These are phyloP conservation scores for Salpingus planirostris DNA, from an alignment of 2,888 invertebrate genomes.

Conservation along the genomic window DNA sequence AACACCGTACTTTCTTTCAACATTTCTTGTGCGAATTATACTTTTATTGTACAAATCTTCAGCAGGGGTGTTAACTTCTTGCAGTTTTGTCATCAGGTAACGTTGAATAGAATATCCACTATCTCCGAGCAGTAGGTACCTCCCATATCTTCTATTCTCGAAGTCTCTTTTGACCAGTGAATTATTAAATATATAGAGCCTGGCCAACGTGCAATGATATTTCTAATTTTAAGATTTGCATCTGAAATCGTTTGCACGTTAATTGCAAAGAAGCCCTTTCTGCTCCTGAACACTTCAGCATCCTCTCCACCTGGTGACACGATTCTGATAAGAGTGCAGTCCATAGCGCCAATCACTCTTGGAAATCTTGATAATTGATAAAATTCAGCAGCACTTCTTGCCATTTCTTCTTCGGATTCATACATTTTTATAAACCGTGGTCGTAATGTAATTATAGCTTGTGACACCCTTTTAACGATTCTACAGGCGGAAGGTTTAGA, in stretches of 20 bases:
- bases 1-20: too few species aligned
- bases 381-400: slow-evolving; percentile 1
- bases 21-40: slow-evolving; percentile 3
- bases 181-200: slow-evolving; percentile 28
- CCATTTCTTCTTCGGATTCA: slow-evolving; percentile 1
- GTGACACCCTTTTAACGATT: slow-evolving; percentile 2
- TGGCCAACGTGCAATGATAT: slow-evolving; percentile 22
- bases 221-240: slow-evolving; percentile 10
- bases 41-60: slow-evolving; percentile 9
- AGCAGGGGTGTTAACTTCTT: slow-evolving; percentile 2
- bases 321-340: slow-evolving; percentile 1
- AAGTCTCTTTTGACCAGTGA: slow-evolving; percentile 11
- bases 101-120: slow-evolving; percentile 5
- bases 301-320: slow-evolving; percentile 16
- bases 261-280: slow-evolving; percentile 25
- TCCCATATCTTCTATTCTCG: slow-evolving; percentile 4
- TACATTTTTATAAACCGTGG: slow-evolving; percentile 2
- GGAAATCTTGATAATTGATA: slow-evolving; percentile 1
- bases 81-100: slow-evolving; percentile 8
- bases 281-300: slow-evolving; percentile 19
- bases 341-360: slow-evolving; percentile 1
- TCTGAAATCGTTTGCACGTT: slow-evolving; percentile 27
- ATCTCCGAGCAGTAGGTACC: slow-evolving; percentile 5
- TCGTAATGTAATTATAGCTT: slow-evolving; percentile 1
- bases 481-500: slow-evolving; percentile 2